Evolutionary conservation across 2,113 vertebrate genomes (phyloP).

Genomic region (Donacobius atricapilla): DNA sequence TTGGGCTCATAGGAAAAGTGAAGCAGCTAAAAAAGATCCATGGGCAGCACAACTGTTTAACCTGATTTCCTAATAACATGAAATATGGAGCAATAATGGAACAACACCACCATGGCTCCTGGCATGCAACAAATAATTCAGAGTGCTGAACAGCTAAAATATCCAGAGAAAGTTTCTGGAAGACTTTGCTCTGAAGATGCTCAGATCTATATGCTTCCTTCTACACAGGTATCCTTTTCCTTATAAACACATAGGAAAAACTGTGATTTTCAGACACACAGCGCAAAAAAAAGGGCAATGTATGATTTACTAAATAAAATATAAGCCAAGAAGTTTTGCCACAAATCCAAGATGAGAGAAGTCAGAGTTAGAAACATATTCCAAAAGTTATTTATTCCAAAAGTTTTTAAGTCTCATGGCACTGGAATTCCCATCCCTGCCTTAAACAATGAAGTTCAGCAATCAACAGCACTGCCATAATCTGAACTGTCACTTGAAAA

Average conservation of each 20-base stretch:
- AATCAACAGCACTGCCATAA: not conserved
- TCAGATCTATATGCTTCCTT: not conserved
- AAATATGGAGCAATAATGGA: not conserved
- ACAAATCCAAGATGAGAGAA: not conserved
- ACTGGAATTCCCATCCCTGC: not conserved
- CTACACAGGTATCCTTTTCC: not conserved
- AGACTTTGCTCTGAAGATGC: not conserved
- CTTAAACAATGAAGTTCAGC: not conserved
- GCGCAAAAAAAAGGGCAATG: not conserved
- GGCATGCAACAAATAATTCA: not conserved
- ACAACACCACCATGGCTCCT: not conserved
- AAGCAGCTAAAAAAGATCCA: not conserved
- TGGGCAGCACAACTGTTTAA: not conserved
- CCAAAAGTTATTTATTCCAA: not conserved
- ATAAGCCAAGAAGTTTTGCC: not conserved
- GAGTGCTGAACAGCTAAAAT: not conserved
- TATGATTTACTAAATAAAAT: not conserved
- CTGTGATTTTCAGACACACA: not conserved
- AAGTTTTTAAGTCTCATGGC: not conserved
- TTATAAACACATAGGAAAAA: not conserved
- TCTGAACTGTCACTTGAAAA: not conserved
- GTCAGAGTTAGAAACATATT: not conserved
- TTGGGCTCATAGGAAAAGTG: not conserved
- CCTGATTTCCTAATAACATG: not conserved
- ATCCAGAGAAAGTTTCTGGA: not conserved